Percentiles rank a stretch among this genome's conserved stretches.
Conservation (phyloP, 2,888 invertebrate species). For the Drosophila putrida region DNA sequence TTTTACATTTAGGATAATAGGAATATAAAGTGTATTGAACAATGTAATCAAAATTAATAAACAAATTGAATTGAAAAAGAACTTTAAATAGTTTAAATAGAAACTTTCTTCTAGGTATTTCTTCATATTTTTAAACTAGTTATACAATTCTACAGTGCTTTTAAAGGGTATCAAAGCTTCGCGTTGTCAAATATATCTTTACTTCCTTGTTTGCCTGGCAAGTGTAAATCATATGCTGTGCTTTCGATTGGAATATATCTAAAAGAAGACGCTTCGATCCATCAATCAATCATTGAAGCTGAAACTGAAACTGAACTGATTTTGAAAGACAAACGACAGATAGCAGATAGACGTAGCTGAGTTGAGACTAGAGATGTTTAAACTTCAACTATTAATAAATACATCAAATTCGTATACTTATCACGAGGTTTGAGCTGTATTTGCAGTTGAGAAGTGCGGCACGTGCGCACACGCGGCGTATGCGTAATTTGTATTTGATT, state of each 20-base stretch:
- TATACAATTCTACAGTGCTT: neutral
- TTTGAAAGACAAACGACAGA: conserved; percentile 6
- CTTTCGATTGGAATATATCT: neutral
- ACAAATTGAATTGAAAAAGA: too few species aligned
- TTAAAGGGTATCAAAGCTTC: neutral
- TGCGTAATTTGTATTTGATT: conserved; percentile 76
- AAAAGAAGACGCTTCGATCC: conserved; percentile 51
- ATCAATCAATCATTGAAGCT: conserved; percentile 54
- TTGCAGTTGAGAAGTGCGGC: conserved; percentile 31
- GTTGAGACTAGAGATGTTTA: conserved; percentile 17
- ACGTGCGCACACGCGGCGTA: conserved; percentile 69
- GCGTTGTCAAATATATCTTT: neutral
- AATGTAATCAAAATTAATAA: too few species aligned
- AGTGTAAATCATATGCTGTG: neutral
- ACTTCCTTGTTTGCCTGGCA: neutral
- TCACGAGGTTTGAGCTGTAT: neutral
- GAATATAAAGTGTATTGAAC: too few species aligned
- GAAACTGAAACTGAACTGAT: conserved; percentile 23
- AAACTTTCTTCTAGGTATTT: too few species aligned
- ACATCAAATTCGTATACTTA: neutral
- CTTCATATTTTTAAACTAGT: too few species aligned
- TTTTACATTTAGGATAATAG: too few species aligned
- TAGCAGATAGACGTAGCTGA: conserved; percentile 17
- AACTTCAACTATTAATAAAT: conserved; percentile 36
- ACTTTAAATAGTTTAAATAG: too few species aligned